Evolutionary conservation across 2,797 vertebrate species (phyloP), one percentile per base, ranked within the genome.

Genomic region (Pangasius mekongensis): DNA sequence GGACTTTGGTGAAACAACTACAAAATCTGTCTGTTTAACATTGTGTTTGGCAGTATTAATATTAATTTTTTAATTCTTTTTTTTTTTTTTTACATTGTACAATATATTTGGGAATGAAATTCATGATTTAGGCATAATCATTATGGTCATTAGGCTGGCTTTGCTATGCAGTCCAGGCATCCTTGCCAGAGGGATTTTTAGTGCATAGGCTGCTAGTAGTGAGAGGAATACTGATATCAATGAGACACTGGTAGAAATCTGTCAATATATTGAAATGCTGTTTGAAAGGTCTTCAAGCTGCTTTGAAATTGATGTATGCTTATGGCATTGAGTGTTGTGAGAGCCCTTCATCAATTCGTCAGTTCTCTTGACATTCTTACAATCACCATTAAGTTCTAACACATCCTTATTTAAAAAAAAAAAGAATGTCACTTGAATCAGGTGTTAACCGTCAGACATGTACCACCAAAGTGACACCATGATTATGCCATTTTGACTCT

Each of bases 401-500:
- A 67, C 3, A 30, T 83, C 9, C 16, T 52, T 33, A 43, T n/a
- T 3, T 18, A 33, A 71, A 74, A 52, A 7, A 52, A 58, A 62
- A 83, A 18, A 20, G n/a, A 10, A 10, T 9, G 13, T 27, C 11
- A 1, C 13, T 82, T 43, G 30, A 62, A 82, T 62, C 43, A 67
- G 43, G 43, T 83, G 36, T 83, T 64, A 64, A 66, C 60, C 3
- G 7, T 64, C 82, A 66, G 43, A 13, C 18, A 22, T 30, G 27
- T 20, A 62, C 5, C 64, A 67, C 10, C 5, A 52, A 52, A 52
- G 10, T 54, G 64, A 52, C 62, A 67, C 82, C n/a, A 8, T 52
- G 43, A 84, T 84, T 49, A 36, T 52, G 64, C 47, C 27, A 84
- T 84, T 84, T 84, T 76, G n/a, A 77, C 56, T n/a, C 71, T 18